Base-by-base conservation (phyloP, 2,797 vertebrate species). In the Sarcophilus harrisii region DNA sequence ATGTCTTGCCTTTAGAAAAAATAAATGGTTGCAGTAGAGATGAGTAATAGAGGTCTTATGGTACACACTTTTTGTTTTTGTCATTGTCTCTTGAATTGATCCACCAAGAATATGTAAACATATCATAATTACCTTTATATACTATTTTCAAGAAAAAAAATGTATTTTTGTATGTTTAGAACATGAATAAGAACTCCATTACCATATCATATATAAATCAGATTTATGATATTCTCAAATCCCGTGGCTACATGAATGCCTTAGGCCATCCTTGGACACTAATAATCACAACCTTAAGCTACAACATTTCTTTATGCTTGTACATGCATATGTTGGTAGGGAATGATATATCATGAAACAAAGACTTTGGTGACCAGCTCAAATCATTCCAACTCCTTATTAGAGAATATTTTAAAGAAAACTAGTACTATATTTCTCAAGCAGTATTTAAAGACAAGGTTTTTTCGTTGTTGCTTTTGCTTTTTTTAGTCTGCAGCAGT, bases 41-140 rank as follows among this genome's bases (percentile, higher is more conserved):
- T 30, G 0, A 94, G 4, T 12, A 94, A 95, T 52, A 45, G 3
- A 89, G 18, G 18, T 57, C 90, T 58, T 58, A 49, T 62, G 3
- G 0, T 4, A 24, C 58, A n/a, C 10, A 55, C 38, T 90, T 90
- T 52, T 91, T 45, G 29, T 58, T 93, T 55, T 93, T 90, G 93
- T 29, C 91, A 91, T 89, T 57, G 0, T 0, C 81, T 92, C 90
- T 10, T 91, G 95, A 87, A 59, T 90, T 93, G 58, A 49, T 27
- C 49, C 3, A 1, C 9, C 49, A 13, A 89, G 8, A 29, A 91
- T 95, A 93, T 11, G 60, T 59, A 93, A 18, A 92, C 96, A 57
- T 24, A 55, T n/a, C n/a, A n/a, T 49, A 93, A 91, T 91, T 96
- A 91, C 66, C 92, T 30, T 90, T 95, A 92, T 62, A 95, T 58